Percentiles rank a stretch among this genome's conserved stretches.
Conservation (phyloP, 1,140 invertebrate genomes). For the Myzus persicae region DNA sequence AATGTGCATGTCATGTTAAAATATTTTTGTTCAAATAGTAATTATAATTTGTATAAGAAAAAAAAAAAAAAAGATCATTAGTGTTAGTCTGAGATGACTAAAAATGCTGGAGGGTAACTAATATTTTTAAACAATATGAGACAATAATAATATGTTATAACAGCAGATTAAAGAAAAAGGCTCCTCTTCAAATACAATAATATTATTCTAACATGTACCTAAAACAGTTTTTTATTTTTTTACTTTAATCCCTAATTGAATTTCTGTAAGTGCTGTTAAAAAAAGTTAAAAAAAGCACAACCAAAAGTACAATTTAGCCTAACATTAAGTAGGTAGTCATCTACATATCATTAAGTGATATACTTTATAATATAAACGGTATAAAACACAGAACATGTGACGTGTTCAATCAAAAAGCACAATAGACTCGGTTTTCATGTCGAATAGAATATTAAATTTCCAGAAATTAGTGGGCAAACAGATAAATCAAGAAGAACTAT, state of each 20-base stretch:
- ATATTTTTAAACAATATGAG: neutral
- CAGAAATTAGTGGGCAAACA: neutral
- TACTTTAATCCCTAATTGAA: neutral
- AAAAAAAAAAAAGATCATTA: no score
- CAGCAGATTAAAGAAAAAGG: no score
- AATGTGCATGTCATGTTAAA: no score
- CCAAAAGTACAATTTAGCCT: neutral
- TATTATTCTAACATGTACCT: neutral
- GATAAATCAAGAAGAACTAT: neutral
- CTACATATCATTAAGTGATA: neutral
- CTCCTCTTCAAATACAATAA: neutral
- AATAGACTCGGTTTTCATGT: neutral
- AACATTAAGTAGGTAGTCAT: neutral
- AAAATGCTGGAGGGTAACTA: neutral
- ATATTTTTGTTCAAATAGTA: no score
- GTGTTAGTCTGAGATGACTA: neutral
- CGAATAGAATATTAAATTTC: neutral
- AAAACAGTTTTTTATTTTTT: neutral
- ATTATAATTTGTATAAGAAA: no score
- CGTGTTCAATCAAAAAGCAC: neutral
- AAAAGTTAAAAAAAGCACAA: neutral
- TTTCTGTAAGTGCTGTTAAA: neutral
- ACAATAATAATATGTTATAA: neutral
- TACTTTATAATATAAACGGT: neutral
- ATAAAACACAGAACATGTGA: neutral